These are phyloP conservation scores for Gambusia yucatana DNA, from an alignment of 2,797 vertebrate genomes.

Conservation along the genomic window DNA sequence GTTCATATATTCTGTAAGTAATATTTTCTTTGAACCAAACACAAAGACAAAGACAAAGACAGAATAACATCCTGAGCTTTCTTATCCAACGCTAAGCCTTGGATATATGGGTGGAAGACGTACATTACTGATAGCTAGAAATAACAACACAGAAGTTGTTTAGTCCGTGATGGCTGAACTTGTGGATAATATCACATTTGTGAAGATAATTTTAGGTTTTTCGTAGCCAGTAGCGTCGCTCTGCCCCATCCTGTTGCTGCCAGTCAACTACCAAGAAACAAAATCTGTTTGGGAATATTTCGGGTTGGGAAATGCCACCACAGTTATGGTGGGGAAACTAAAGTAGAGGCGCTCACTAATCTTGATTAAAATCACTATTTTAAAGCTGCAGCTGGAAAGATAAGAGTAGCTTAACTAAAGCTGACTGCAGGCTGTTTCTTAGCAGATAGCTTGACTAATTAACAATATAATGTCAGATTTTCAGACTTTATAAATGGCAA, in stretches of 20 bases:
- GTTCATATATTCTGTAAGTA: not conserved
- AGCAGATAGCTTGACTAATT: not conserved
- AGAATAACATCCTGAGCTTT: not conserved
- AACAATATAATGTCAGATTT: not conserved
- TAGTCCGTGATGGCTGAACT: not conserved
- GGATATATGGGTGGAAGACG: not conserved
- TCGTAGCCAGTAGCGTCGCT: not conserved
- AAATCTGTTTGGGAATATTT: not conserved
- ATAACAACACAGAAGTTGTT: not conserved
- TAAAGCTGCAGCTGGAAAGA: not conserved
- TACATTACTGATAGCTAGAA: not conserved
- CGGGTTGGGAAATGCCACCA: not conserved
- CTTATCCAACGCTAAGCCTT: not conserved
- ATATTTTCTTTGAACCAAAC: not conserved
- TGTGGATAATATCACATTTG: not conserved
- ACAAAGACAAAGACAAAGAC: not conserved
- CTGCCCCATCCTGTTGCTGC: conserved; percentile 1
- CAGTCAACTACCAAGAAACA: not conserved
- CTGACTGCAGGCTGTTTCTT: not conserved
- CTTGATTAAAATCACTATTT: not conserved
- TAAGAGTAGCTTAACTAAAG: not conserved
- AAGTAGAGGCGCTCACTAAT: not conserved
- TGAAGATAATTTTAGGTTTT: not conserved
- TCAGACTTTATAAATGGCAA: not conserved
- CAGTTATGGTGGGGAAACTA: not conserved